phyloP scores from a whole-genome alignment of 2,113 vertebrate species.

The Paradisaea rubra region DNA sequence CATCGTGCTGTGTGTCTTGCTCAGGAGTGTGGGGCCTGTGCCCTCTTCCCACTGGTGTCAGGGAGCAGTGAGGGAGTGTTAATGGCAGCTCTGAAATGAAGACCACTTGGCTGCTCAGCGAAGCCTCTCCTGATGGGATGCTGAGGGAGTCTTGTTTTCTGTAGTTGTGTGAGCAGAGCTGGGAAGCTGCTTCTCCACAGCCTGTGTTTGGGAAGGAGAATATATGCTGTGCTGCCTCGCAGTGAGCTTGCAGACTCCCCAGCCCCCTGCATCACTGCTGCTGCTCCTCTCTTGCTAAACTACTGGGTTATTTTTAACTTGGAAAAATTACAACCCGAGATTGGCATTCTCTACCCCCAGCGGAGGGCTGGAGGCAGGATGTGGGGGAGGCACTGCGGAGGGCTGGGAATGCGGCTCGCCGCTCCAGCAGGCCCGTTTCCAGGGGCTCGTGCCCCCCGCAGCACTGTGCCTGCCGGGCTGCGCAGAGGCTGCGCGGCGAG shows the following conservation, averaged over 20 bases:
- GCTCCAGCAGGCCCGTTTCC: neutral
- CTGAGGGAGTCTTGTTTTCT: neutral
- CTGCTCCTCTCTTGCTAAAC: neutral
- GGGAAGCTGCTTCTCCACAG: neutral
- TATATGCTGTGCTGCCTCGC: neutral
- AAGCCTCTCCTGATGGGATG: neutral
- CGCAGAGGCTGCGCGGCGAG: neutral
- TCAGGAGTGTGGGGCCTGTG: neutral
- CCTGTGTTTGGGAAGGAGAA: neutral
- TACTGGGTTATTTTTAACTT: constrained; percentile 48
- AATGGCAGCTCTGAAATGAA: neutral
- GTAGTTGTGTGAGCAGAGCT: neutral
- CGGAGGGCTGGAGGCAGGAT: constrained; percentile 27
- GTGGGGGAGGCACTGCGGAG: constrained; percentile 25
- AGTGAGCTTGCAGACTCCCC: neutral
- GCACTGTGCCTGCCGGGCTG: neutral
- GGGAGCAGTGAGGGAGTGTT: no score
- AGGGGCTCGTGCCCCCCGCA: neutral
- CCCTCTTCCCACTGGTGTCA: accelerated
- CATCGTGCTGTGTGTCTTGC: no score
- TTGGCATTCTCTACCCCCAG: constrained; percentile 27
- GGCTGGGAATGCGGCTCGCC: neutral
- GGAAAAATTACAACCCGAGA: constrained; percentile 31
- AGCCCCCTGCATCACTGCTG: neutral
- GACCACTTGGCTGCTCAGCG: accelerated